phyloP scores from a whole-genome alignment of 2,797 vertebrate genomes.

The Lophotriccus pileatus region DNA sequence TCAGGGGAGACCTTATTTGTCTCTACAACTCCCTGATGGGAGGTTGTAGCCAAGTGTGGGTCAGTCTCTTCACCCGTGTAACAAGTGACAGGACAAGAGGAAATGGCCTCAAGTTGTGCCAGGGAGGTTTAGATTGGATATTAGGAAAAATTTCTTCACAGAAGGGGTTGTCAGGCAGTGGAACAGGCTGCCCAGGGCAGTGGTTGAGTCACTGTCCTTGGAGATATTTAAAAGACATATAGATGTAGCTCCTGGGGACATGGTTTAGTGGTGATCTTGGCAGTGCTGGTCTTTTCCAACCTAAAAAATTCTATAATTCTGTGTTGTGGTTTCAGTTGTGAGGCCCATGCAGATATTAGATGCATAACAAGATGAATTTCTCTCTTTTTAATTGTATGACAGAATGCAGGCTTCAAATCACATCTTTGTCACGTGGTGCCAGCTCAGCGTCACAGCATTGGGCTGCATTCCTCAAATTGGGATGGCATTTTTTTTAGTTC shows the following conservation, averaged over 20 bases:
- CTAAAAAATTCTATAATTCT: fast-evolving
- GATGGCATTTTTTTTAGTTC: neutral
- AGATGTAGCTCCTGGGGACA: neutral
- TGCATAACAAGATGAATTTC: neutral
- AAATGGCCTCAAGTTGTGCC: neutral
- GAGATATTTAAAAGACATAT: fast-evolving
- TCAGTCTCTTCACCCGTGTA: neutral
- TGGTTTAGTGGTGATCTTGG: neutral
- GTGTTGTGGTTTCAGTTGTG: fast-evolving
- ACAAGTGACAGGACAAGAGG: neutral
- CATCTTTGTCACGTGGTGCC: fast-evolving
- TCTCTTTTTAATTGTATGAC: neutral
- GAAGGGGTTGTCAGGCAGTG: neutral
- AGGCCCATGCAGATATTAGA: neutral
- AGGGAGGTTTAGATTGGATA: neutral
- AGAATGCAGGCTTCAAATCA: fast-evolving
- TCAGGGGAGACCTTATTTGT: too few species aligned
- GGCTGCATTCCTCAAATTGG: neutral
- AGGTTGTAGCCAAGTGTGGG: neutral
- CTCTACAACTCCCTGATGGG: neutral
- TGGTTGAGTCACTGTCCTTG: neutral
- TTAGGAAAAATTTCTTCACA: neutral
- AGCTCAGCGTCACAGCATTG: fast-evolving
- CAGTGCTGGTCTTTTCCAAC: neutral
- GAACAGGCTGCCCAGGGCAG: neutral